Conservation (phyloP, 1,140 invertebrate species). For the Danaus melanippus region DNA sequence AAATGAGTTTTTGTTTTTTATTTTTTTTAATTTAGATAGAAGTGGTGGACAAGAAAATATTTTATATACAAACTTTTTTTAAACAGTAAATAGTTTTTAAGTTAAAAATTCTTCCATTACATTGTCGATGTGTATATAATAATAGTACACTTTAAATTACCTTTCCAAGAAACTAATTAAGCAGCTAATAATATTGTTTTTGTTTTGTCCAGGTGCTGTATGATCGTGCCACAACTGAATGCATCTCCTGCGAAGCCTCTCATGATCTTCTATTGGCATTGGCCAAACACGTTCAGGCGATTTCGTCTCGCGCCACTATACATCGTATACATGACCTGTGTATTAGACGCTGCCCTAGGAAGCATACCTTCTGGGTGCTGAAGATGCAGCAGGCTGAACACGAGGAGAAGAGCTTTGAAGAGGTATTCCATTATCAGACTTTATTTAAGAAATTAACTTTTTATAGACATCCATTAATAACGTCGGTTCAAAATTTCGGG, state of each 20-base stretch:
- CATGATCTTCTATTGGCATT: constrained; percentile 24
- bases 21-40: too few species aligned
- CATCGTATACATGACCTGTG: constrained; percentile 34
- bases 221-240: constrained; percentile 47
- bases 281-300: constrained; percentile 24
- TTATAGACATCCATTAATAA: too few species aligned
- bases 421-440: constrained; percentile 24
- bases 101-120: too few species aligned
- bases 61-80: too few species aligned
- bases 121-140: too few species aligned
- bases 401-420: constrained; percentile 34
- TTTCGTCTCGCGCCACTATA: constrained; percentile 33
- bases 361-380: constrained; percentile 38
- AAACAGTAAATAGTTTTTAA: too few species aligned
- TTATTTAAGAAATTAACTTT: too few species aligned
- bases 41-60: too few species aligned
- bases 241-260: constrained; percentile 17
- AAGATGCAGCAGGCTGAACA: constrained; percentile 49
- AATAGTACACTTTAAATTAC: too few species aligned
- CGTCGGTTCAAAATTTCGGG: too few species aligned
- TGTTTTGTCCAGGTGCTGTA: constrained; percentile 39
- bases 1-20: too few species aligned
- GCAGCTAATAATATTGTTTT: neutral
- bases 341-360: constrained; percentile 30
- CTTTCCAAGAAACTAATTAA: too few species aligned